Base-by-base conservation (phyloP, 2,888 invertebrate species). In the Pachliopta kotzebuea region DNA sequence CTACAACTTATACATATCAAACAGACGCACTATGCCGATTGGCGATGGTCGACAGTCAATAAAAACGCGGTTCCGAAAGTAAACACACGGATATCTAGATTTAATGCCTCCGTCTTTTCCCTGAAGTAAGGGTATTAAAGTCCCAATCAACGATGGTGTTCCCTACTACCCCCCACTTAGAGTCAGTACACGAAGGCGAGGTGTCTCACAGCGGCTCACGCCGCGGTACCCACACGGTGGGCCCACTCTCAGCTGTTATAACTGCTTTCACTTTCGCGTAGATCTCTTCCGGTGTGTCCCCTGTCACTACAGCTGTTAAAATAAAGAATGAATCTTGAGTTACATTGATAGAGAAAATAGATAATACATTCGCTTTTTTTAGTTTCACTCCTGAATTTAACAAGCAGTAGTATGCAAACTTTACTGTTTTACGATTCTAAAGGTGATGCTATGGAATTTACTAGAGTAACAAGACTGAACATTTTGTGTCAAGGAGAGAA, bases 221-320 rank as follows among this genome's bases (percentile, higher is more conserved):
- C 71, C 98, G 96, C 75, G 98, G 98, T 78, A 99, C 97, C 99
- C 99, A 99, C 88, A 99, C 98, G 78, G 94, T 95, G 81, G 98
- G 98, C 71, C 98, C 98, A 75, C 98, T 97, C 92, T 99, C 98
- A 79, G 97, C 97, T 77, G 95, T 94, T 83, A 99, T 98, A 76
- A 98, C 97, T 81, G 97, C 96, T 90, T 99, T 98, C 74, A 98
- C 97, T 90, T 96, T 96, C 74, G 94, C 94, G 93, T 99, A 98
- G 79, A 99, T 97, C 88, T 99, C 99, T 87, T 98, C 98, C 50
- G 98, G 98, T 62, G 99, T 98, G 88, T 99, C 98, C 69, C 98
- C 99, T 86, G 97, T 97, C 71, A 98, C 97, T 75, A 98, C 96
- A 81, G 98, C 98, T 98, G 92, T 2, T 71, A 53, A 26, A 50